Evolutionary conservation across 1,140 invertebrate genomes (phyloP).

Genomic region (Sminthurinus signatus): DNA sequence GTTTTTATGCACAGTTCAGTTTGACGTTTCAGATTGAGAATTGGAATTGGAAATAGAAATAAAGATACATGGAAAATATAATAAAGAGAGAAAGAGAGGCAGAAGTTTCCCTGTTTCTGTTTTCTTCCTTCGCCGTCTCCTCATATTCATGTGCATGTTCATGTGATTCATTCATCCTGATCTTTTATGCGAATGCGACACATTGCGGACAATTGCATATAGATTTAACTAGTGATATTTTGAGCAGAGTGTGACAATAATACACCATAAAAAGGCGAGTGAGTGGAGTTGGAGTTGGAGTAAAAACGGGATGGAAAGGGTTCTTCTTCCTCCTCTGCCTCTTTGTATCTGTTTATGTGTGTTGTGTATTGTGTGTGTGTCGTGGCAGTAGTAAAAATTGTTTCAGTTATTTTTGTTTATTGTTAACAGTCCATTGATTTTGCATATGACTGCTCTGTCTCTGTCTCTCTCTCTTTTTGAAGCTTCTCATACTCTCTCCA

Average conservation of each 20-base stretch:
- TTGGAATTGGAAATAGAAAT: no score
- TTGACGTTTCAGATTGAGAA: no score
- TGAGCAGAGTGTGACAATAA: constrained; percentile 2
- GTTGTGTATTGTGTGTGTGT: no score
- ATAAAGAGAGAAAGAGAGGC: no score
- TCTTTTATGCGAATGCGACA: not conserved
- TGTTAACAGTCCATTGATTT: constrained; percentile 36
- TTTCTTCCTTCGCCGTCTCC: no score
- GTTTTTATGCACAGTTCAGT: no score
- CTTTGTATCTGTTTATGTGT: no score
- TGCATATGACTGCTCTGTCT: constrained; percentile 18
- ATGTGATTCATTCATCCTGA: no score
- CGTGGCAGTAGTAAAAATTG: constrained; percentile 24
- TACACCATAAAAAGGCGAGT: constrained; percentile 10
- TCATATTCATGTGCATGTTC: no score
- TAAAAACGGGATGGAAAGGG: not conserved
- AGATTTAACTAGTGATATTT: constrained; percentile 6
- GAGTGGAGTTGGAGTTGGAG: not conserved
- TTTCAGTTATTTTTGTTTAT: constrained; percentile 35
- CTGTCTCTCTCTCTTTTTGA: not conserved
- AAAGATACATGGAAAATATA: no score
- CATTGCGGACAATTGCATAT: constrained; percentile 12
- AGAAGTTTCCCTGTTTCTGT: no score
- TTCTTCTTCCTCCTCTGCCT: no score
- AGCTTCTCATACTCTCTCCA: not conserved